Evolutionary conservation across 2,113 vertebrate species (phyloP).

Genomic region (Scartelaos histophorus): DNA sequence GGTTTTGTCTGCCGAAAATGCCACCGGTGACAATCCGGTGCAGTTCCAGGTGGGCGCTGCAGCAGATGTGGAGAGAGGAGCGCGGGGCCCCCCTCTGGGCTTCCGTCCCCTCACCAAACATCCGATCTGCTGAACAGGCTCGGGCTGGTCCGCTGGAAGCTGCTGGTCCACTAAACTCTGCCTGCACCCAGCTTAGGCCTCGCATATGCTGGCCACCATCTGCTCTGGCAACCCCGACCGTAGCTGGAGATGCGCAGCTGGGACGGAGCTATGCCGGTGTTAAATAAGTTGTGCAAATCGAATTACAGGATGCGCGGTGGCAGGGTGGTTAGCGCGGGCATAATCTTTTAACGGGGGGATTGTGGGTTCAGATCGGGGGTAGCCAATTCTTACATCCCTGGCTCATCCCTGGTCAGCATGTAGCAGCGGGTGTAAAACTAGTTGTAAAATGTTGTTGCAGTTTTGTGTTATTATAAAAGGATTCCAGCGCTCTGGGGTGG

Average conservation of each 20-base stretch:
- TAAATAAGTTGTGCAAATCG: not conserved
- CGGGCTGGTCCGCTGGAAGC: not conserved
- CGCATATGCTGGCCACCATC: not conserved
- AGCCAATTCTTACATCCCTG: not conserved
- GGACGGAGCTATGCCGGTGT: not conserved
- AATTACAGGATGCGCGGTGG: not conserved
- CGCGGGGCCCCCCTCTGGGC: slow-evolving; percentile 26
- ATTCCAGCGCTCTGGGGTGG: too few relatives aligned
- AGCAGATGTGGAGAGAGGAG: slow-evolving; percentile 24
- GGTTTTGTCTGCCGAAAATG: not conserved
- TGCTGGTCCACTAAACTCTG: slow-evolving; percentile 2
- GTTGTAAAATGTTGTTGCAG: too few relatives aligned
- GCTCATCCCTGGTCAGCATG: not conserved
- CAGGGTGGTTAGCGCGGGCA: not conserved
- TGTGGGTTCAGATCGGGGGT: not conserved
- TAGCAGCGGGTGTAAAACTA: not conserved
- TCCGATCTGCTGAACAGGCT: slow-evolving; percentile 37
- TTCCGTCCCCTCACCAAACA: slow-evolving; percentile 5
- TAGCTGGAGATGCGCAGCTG: not conserved
- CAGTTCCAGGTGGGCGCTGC: slow-evolving; percentile 28
- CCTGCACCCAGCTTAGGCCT: slow-evolving; percentile 1
- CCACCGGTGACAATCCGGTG: not conserved
- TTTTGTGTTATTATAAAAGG: too few relatives aligned
- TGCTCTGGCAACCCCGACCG: not conserved
- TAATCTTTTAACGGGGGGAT: not conserved